Percentiles rank a stretch among this genome's conserved stretches.
These are phyloP conservation scores for Diadegma fenestrale DNA, from an alignment of 2,888 invertebrate genomes.

Conservation along the genomic window DNA sequence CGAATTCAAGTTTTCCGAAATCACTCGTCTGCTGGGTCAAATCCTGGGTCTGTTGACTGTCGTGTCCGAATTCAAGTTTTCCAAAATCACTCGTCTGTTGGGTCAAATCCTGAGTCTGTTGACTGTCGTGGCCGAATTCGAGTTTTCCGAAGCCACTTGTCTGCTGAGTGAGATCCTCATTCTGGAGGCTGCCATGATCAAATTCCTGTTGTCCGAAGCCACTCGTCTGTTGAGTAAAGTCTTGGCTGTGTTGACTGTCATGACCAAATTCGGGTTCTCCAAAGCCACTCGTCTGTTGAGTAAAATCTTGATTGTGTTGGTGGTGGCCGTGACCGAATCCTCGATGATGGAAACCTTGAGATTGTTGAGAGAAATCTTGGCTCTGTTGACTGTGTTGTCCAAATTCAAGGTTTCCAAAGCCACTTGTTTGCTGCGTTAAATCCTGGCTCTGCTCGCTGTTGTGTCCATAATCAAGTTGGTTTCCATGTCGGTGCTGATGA, in stretches of 20 bases:
- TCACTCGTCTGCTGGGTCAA: not conserved
- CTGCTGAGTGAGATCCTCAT: constrained; percentile 31
- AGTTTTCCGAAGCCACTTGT: constrained; percentile 7
- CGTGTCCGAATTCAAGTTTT: constrained; percentile 73
- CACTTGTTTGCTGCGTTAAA: constrained; percentile 63
- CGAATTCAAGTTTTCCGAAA: constrained; percentile 45
- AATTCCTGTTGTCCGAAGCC: constrained; percentile 40
- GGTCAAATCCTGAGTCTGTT: constrained; percentile 66
- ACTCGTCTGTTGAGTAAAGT: constrained; percentile 44
- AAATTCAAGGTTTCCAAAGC: constrained; percentile 28
- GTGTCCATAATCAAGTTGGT: constrained; percentile 13
- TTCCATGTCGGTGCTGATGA: not conserved
- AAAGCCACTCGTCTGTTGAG: constrained; percentile 3
- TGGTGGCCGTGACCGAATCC: constrained; percentile 57
- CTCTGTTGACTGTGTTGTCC: constrained; percentile 63
- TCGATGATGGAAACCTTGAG: constrained; percentile 8
- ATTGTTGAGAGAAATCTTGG: constrained; percentile 60
- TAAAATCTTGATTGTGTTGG: constrained; percentile 63
- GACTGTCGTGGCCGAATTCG: constrained; percentile 77
- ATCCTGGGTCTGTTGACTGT: constrained; percentile 66
- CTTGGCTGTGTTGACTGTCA: constrained; percentile 72
- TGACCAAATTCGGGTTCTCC: constrained; percentile 37
- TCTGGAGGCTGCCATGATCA: constrained; percentile 64
- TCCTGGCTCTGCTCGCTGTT: constrained; percentile 65
- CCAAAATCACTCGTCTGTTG: constrained; percentile 40